Base-by-base conservation (phyloP, 2,888 invertebrate genomes). In the Nemotelus nigrinus region DNA sequence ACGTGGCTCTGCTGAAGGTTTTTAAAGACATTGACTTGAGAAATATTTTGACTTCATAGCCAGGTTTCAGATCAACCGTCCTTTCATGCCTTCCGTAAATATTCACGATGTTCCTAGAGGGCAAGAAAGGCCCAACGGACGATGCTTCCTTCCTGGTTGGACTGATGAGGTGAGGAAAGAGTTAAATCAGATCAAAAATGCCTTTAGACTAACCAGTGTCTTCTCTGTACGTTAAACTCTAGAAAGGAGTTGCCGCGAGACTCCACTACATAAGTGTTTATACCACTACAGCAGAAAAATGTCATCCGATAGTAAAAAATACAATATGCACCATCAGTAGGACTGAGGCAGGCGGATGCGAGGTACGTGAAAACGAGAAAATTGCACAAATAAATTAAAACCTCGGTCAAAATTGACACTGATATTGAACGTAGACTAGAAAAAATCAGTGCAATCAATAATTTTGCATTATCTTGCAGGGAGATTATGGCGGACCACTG, bases 81-180 rank as follows among this genome's bases (percentile, higher is more conserved):
- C 71, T 8, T 71, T 71, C 55, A 55, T 44, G 44, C 71, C 44
- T 3, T 55, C 71, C 8, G 43, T 44, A 6, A 71, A 71, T 25
- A 3, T 71, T 5, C 53, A 71, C 57, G n/a, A 41, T 6, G 44
- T 57, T 6, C 7, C 2, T 7, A 48, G 10, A n/a, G 71, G 71
- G 10, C 8, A 57, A 6, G 43, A 7, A 8, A 6, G 43, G 3
- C 71, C 71, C 2, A 55, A 44, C 43, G 71, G 71, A 7, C 7
- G 53, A 3, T 71, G 71, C 44, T 71, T 55, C 25, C 43, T 71
- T 10, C 71, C 71, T 43, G 55, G 71, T 43, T 71, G 71, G 71
- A 44, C 41, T 10, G 44, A 55, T 2, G 25, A 53, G 55, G 65
- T 65, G 47, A 44, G 63, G 25, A 25, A 25, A 25, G 25, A 25